phyloP scores from a whole-genome alignment of 2,113 vertebrate genomes.

The Cottus gobio region DNA sequence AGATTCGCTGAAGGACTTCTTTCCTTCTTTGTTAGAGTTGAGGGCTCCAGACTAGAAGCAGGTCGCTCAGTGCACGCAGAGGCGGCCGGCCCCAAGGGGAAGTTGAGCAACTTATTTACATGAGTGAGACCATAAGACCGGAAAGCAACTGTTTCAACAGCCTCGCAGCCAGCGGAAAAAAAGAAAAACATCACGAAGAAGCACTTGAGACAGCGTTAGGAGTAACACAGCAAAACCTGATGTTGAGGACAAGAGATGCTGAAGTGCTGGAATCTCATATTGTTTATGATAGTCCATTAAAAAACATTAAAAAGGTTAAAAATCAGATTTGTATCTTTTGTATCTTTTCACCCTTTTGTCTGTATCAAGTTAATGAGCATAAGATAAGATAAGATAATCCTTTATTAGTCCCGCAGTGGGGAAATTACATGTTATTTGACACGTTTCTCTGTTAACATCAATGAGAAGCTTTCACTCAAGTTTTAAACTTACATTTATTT shows the following conservation, averaged over 20 bases:
- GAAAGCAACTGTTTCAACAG: conserved; percentile 69
- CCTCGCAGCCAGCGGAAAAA: conserved; percentile 1
- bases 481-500: not conserved
- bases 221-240: not conserved
- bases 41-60: conserved; percentile 10
- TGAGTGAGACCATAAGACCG: conserved; percentile 58
- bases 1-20: not conserved
- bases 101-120: conserved; percentile 75
- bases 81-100: conserved; percentile 60
- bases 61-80: conserved; percentile 4
- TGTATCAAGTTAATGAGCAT: not conserved
- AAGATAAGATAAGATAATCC: too few relatives aligned
- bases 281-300: not conserved
- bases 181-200: not conserved
- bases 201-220: not conserved
- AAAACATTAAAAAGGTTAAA: not conserved
- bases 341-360: not conserved
- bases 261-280: not conserved
- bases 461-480: not conserved
- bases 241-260: not conserved
- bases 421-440: too few relatives aligned
- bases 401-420: too few relatives aligned
- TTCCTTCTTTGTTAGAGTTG: not conserved
- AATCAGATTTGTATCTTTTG: not conserved
- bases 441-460: not conserved